These are phyloP conservation scores for Eulemur coronatus DNA, from an alignment of 2,797 vertebrate species.

Conservation along the genomic window DNA sequence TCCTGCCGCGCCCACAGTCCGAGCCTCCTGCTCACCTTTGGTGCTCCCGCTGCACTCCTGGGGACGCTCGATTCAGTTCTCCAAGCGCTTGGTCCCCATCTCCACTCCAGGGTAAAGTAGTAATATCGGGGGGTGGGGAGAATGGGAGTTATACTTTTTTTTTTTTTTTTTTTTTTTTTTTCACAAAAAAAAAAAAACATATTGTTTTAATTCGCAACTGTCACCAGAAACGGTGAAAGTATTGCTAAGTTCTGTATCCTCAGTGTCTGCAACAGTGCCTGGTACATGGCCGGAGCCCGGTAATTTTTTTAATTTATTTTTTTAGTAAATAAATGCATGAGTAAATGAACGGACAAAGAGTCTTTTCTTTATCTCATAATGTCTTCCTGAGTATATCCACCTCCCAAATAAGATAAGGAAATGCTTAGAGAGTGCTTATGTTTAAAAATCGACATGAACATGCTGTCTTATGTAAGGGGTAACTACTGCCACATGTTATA, in stretches of 20 bases:
- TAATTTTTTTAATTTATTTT: not conserved
- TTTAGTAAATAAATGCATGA: not conserved
- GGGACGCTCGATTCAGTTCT: not conserved
- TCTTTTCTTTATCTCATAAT: not conserved
- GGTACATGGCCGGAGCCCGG: not conserved
- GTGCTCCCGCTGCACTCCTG: not conserved
- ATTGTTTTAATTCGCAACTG: not conserved
- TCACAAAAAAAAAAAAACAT: no score
- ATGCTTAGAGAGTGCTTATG: not conserved
- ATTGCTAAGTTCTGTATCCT: not conserved
- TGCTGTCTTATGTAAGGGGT: not conserved
- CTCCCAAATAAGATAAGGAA: slow-evolving; percentile 10
- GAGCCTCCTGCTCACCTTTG: not conserved
- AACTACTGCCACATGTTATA: not conserved
- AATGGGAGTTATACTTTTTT: not conserved
- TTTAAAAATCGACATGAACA: not conserved
- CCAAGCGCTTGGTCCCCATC: not conserved
- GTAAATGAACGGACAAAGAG: not conserved
- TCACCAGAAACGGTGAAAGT: not conserved
- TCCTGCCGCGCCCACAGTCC: not conserved
- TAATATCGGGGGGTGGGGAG: not conserved
- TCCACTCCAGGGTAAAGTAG: not conserved
- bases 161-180: no score
- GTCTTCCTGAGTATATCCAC: not conserved
- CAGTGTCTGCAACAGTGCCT: not conserved